A percentile compares a stretch with the other conserved stretches of the same genome.
Conservation (phyloP, 2,888 invertebrate genomes). For the Agrochola circellaris region DNA sequence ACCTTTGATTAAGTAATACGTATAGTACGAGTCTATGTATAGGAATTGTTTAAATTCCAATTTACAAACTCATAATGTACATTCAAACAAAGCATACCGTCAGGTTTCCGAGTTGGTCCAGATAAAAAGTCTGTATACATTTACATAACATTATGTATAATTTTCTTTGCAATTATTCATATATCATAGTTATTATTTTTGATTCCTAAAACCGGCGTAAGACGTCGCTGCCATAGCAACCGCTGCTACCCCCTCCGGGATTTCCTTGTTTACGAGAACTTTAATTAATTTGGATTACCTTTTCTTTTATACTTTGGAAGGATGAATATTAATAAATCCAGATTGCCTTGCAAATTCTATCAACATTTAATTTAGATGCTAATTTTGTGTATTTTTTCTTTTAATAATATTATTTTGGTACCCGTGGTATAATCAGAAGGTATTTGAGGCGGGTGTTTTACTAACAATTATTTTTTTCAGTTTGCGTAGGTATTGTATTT, state of each 20-base stretch:
- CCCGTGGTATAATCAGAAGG: slow-evolving; percentile 25
- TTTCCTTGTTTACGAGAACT: slow-evolving; percentile 61
- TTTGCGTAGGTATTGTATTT: background rate
- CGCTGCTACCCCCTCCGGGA: slow-evolving; percentile 27
- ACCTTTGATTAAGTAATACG: background rate
- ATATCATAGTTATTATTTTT: slow-evolving; percentile 8
- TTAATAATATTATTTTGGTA: slow-evolving; percentile 24
- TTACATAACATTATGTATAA: background rate
- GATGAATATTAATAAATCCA: slow-evolving; percentile 68
- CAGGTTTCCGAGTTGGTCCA: background rate
- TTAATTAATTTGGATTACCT: slow-evolving; percentile 67
- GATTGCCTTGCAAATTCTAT: slow-evolving; percentile 60
- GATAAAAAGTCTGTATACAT: background rate
- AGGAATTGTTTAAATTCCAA: background rate
- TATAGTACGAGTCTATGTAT: background rate
- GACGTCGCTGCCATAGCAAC: slow-evolving; percentile 18
- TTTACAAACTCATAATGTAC: no score
- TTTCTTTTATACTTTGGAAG: slow-evolving; percentile 59
- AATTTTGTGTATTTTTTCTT: slow-evolving; percentile 59
- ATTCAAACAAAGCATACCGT: background rate
- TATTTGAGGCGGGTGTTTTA: slow-evolving; percentile 21
- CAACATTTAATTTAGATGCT: slow-evolving; percentile 66
- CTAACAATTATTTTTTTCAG: background rate
- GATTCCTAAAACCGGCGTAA: background rate
- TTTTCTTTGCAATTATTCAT: background rate